Evolutionary conservation across 1,140 invertebrate genomes (phyloP).

Genomic region (Saxidomus purpurata): DNA sequence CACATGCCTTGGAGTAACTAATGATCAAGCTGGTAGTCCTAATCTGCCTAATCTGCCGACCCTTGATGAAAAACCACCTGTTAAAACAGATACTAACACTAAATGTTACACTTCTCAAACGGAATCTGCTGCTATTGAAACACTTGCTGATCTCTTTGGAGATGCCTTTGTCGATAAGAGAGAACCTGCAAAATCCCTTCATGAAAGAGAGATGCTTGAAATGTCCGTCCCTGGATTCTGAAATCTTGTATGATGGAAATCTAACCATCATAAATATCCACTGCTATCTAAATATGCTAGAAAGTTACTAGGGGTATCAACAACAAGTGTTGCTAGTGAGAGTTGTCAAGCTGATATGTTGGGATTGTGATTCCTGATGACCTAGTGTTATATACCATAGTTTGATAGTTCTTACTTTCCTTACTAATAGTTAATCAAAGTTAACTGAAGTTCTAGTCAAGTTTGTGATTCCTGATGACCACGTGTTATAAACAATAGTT

Average conservation of each 20-base stretch:
- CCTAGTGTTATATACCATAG: no score
- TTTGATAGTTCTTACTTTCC: no score
- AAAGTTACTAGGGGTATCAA: neutral
- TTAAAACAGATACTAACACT: neutral
- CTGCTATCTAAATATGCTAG: slow-evolving; percentile 21
- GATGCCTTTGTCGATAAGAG: neutral
- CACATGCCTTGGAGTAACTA: neutral
- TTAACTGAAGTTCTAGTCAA: no score
- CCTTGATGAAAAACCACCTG: neutral
- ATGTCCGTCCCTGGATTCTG: neutral
- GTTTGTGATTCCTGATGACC: no score
- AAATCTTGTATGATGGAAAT: neutral
- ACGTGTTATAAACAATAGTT: no score
- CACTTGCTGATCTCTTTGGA: slow-evolving; percentile 25
- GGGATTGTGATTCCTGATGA: no score
- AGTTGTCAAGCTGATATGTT: no score
- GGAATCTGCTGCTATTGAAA: neutral
- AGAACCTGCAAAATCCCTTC: neutral
- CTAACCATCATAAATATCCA: slow-evolving; percentile 8
- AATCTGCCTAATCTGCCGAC: neutral
- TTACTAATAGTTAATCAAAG: no score
- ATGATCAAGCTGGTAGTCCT: neutral
- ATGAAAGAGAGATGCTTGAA: neutral
- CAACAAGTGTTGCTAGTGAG: slow-evolving; percentile 51
- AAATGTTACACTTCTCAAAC: neutral